A percentile compares a stretch with the other conserved stretches of the same genome.
These are phyloP conservation scores for Etheostoma nigrum DNA, from an alignment of 2,797 vertebrate species.

Conservation along the genomic window DNA sequence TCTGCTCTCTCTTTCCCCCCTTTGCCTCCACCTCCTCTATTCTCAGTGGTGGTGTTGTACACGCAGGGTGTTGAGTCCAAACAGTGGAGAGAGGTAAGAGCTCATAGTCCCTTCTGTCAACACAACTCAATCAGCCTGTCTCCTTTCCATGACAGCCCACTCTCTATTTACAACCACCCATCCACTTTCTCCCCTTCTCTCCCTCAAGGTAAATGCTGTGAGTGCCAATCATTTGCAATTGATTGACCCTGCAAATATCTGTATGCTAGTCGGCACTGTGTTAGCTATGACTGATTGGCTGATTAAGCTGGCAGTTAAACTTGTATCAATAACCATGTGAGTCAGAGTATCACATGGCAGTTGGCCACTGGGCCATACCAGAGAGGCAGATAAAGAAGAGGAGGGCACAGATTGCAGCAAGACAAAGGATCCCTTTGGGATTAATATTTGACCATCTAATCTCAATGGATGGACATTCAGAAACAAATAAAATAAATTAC, in stretches of 20 bases:
- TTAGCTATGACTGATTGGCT: conserved; percentile 71
- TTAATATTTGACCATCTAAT: conserved; percentile 30
- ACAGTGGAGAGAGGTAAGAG: conserved; percentile 96
- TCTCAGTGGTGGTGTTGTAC: conserved; percentile 94
- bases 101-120: conserved; percentile 57
- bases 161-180: conserved; percentile 44
- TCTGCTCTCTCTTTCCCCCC: conserved; percentile 22
- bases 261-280: conserved; percentile 39
- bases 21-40: conserved; percentile 17
- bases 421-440: conserved; percentile 23
- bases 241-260: conserved; percentile 74
- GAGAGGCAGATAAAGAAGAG: conserved; percentile 34
- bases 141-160: conserved; percentile 26
- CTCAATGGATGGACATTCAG: not conserved
- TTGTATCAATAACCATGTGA: conserved; percentile 65
- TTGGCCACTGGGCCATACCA: conserved; percentile 37
- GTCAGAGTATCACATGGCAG: conserved; percentile 46
- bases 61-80: conserved; percentile 93
- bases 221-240: conserved; percentile 74
- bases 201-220: conserved; percentile 63
- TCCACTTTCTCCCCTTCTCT: not conserved
- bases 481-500: not conserved
- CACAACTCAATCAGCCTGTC: conserved; percentile 59
- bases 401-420: conserved; percentile 20
- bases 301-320: conserved; percentile 72